Evolutionary conservation across 2,113 vertebrate genomes (phyloP), one percentile per base, ranked within the genome.

Genomic region (Syngnathus typhle): DNA sequence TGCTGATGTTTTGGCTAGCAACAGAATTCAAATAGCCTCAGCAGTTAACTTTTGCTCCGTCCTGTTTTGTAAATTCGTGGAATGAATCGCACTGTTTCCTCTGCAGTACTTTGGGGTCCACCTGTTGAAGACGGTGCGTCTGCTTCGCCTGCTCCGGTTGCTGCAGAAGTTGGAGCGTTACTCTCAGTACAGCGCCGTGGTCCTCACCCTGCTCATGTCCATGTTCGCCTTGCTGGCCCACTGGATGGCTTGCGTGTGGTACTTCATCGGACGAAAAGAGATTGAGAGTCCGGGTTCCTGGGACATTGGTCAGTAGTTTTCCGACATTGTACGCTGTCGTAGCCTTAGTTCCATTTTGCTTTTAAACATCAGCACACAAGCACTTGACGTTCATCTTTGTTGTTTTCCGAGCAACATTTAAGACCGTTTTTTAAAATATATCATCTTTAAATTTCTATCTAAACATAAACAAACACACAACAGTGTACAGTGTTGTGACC

Each of bases 161-260:
- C 91, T 93, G 11, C 92, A 93, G 85, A 93, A 93, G 81, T 78
- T 93, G 79, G 92, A 93, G 79, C 91, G 92, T 0, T 93, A 93
- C 80, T 93, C 92, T 0, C 92, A 93, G 79, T 93, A 93, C 88
- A 93, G 92, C 44, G 90, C 92, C 0, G 92, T 93, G 77, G 92
- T 93, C 21, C 89, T 93, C 37, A 93, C 92, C 0, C 87, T 93
- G 76, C 92, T 93, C 44, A 93, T 93, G 92, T 93, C 91, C 72
- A 93, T 92, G 91, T 93, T 93, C 44, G 92, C 85, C 37, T 80
- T 93, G 81, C 88, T 93, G 65, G 92, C 92, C 18, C 92, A 93
- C 79, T 93, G 92, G 92, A 93, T 93, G 92, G 92, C 91, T 52
- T 93, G 92, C 39, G 89, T 93, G 64, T 93, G 92, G 92, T 93